Base-by-base conservation (phyloP, 2,888 invertebrate genomes). In the Oxytorus armatus region DNA sequence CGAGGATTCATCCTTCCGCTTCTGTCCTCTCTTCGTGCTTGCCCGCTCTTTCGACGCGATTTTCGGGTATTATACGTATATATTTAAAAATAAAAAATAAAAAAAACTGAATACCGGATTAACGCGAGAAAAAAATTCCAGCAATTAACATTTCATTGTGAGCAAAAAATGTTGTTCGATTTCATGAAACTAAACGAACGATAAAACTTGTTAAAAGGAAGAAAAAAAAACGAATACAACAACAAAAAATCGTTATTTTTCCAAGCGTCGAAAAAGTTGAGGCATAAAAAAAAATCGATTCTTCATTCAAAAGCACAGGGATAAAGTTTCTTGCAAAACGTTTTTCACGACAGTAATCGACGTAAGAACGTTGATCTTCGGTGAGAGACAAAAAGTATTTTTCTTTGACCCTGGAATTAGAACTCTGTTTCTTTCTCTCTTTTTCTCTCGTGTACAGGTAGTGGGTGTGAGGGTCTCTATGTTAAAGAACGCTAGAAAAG, bases 1-100 rank as follows among this genome's bases (percentile, higher is more conserved):
- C 74, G 70, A 82, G 55, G 77, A 75, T 59, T 69, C 69, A 79
- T 79, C 76, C 70, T 82, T 77, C 74, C 80, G 77, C 74, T 82
- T 76, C 61, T 80, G 57, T 75, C 72, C 74, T 80, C 80, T 80
- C 80, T 36, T 23, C 66, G 25, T 51, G 16, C 33, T 59, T 36
- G 44, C 65, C 25, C 44, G n/a, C 16, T 21, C 14, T 29, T 16
- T 29, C 39, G 33, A 14, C 59, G 21, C 44, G 23, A 47, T 39
- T 57, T 73, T 74, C 61, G 51, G 59, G n/a, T 59, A 49, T 47
- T 33, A 33, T 44, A 57, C 11, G 3, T 29, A 29, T 29, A 70
- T 25, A 57, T 57, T 18, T 18, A 14, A 3, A 5, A 5, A 29
- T 3, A 29, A 29, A 29, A 29, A 29, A 29, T 29, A 5, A 5